Evolutionary conservation across 2,113 vertebrate genomes (phyloP).

Genomic region (Pomatostomus ruficeps): DNA sequence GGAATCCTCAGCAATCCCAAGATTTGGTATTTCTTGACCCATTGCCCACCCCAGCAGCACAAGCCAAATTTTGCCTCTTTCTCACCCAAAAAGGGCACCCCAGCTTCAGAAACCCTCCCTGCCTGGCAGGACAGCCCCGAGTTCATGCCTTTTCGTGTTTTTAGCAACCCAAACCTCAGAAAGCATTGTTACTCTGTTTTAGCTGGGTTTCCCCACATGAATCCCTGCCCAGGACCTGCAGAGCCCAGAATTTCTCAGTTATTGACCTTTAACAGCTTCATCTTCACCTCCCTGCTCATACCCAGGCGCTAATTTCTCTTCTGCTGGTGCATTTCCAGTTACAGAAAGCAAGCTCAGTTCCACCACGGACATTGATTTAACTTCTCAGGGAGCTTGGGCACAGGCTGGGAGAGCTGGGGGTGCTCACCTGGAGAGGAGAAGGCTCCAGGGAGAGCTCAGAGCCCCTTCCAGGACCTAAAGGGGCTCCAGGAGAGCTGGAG

Average conservation of each 20-base stretch:
- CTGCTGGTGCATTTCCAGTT: not conserved
- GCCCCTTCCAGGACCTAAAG: not conserved
- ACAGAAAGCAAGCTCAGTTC: not conserved
- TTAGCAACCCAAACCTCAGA: not conserved
- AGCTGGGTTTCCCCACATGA: not conserved
- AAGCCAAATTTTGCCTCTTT: not conserved
- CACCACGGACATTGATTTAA: not conserved
- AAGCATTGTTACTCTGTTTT: not conserved
- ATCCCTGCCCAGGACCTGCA: not conserved
- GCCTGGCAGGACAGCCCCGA: not conserved
- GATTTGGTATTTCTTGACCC: fast-evolving
- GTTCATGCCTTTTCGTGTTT: not conserved
- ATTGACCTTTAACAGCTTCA: not conserved
- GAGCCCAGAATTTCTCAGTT: not conserved
- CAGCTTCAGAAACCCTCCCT: not conserved
- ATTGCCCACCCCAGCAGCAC: not conserved
- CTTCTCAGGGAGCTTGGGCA: not conserved
- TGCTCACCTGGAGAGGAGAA: not conserved
- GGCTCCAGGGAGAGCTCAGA: not conserved
- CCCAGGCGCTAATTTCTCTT: not conserved
- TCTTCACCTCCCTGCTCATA: not conserved
- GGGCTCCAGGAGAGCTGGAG: not conserved
- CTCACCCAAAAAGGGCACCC: not conserved
- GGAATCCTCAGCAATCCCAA: not conserved
- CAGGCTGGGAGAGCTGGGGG: not conserved